Base-by-base conservation (phyloP, 2,797 vertebrate genomes). In the Crocodylus rhombifer region DNA sequence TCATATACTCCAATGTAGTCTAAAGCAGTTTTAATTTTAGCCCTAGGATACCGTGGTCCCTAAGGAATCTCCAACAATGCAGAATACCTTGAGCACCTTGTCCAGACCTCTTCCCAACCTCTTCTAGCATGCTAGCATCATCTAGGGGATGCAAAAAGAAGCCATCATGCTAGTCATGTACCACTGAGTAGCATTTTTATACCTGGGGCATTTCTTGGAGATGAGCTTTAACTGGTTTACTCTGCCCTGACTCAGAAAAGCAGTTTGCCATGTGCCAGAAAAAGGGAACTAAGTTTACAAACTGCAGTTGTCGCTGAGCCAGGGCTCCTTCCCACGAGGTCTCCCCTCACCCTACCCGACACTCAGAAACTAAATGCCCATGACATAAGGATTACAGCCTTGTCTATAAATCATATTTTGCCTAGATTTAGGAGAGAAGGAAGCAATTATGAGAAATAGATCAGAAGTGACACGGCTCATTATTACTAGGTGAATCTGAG, bases 391-490 rank as follows among this genome's bases (percentile, higher is more conserved):
- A 28, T 0, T 1, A 30, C 1, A 58, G 56, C 51, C 69, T 67
- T 82, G 86, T 82, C 81, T 80, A 77, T 93, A 87, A 95, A 95
- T 93, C 90, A 90, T 90, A 77, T 94, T 92, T 95, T 94, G 75
- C 93, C 82, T 71, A 86, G 87, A 82, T 95, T 94, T 91, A 77
- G 91, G 94, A 85, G 79, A 94, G 92, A 92, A 90, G 81, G 87
- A 86, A 91, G 77, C 91, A 80, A 84, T 93, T 88, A 94, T 36
- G 94, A 96, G 82, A 80, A 88, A 93, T 77, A 97, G 93, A 95
- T 96, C 95, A 96, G 95, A 96, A 96, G 93, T 94, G 96, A 94
- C 96, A 96, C 67, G 26, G 65, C 82, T 96, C 92, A 96, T 97
- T 94, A 96, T 84, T 64, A 87, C 0, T 84, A 95, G 91, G 91